phyloP scores from a whole-genome alignment of 2,888 invertebrate genomes.

The Hetaerina titia region DNA sequence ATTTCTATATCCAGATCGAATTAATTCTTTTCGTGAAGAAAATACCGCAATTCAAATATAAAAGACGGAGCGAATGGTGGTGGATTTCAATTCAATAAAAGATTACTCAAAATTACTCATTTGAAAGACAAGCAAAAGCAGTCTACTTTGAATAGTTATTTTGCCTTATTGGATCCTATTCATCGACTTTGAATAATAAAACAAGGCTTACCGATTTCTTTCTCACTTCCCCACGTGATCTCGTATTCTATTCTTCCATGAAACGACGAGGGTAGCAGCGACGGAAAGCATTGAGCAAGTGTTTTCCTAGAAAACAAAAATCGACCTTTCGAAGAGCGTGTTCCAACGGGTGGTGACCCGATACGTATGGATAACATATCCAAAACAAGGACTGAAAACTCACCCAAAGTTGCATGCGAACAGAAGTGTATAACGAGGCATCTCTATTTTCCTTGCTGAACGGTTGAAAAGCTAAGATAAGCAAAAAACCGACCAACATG shows the following conservation, averaged over 20 bases:
- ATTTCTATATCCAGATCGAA: no score
- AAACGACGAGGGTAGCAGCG: background rate
- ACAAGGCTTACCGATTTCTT: background rate
- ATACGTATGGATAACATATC: background rate
- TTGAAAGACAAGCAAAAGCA: background rate
- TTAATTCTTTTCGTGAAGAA: no score
- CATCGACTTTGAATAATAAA: background rate
- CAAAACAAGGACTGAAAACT: background rate
- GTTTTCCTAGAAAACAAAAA: conserved; percentile 4
- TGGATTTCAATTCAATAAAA: no score
- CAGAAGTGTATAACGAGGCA: background rate
- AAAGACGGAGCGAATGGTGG: no score
- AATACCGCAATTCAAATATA: no score
- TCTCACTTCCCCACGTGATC: background rate
- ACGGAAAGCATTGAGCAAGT: background rate
- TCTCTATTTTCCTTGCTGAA: background rate
- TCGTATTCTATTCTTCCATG: background rate
- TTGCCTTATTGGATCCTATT: background rate
- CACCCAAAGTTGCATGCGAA: background rate
- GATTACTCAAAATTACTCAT: no score
- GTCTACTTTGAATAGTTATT: background rate
- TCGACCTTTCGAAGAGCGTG: background rate
- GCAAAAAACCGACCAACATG: background rate
- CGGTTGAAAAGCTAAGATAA: background rate
- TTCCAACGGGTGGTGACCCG: background rate